A percentile compares a stretch with the other conserved stretches of the same genome.
phyloP scores from a whole-genome alignment of 1,140 invertebrate genomes.

The Diorhabda sublineata region DNA sequence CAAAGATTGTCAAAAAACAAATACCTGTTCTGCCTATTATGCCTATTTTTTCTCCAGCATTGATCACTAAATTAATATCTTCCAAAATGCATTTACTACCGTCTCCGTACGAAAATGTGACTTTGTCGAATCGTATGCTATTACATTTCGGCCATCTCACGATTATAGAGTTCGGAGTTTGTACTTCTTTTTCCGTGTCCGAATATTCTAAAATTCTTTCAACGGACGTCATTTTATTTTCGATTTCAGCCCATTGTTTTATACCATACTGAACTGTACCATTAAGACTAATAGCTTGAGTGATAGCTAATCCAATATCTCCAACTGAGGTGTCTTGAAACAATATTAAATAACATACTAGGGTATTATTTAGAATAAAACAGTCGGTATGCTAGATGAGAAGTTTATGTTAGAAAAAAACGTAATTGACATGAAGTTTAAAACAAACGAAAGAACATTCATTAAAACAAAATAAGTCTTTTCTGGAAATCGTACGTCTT shows the following conservation, averaged over 20 bases:
- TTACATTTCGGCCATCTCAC: conserved; percentile 20
- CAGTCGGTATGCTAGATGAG: too few relatives aligned
- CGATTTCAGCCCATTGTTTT: conserved; percentile 57
- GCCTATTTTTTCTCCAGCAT: conserved; percentile 63
- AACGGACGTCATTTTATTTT: conserved; percentile 76
- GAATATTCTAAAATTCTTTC: conserved; percentile 70
- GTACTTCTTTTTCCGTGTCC: conserved; percentile 46
- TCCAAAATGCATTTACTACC: conserved; percentile 47
- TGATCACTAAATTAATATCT: conserved; percentile 64
- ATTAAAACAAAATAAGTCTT: too few relatives aligned
- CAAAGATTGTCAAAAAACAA: conserved; percentile 47
- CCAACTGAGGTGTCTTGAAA: conserved; percentile 48
- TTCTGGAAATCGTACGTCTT: too few relatives aligned
- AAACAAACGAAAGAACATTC: too few relatives aligned
- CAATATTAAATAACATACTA: too few relatives aligned
- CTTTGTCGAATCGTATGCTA: conserved; percentile 50
- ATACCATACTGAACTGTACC: conserved; percentile 57
- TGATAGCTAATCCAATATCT: conserved; percentile 57
- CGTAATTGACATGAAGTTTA: too few relatives aligned
- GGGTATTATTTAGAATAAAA: too few relatives aligned
- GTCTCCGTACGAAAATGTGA: conserved; percentile 61
- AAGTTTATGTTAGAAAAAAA: too few relatives aligned
- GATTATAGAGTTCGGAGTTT: conserved; percentile 36
- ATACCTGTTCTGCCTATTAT: conserved; percentile 77
- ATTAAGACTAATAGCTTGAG: conserved; percentile 43